Conservation (phyloP, 2,888 invertebrate species). For the Drosophila lutescens region DNA sequence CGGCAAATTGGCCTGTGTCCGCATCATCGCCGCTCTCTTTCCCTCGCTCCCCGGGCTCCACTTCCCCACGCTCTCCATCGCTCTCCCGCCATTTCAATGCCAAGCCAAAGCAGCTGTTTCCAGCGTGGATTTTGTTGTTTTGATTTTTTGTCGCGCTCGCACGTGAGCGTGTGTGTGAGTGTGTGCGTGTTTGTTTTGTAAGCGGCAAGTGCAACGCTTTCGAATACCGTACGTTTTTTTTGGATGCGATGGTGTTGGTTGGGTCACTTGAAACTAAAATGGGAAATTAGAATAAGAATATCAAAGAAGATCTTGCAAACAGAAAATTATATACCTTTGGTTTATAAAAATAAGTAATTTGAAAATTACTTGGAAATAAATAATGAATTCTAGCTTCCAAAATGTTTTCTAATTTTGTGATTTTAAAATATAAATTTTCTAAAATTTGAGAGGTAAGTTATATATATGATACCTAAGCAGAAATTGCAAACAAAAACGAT, state of each 20-base stretch:
- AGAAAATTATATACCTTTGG: too few species aligned
- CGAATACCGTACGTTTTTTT: conserved; percentile 8
- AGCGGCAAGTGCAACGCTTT: conserved; percentile 32
- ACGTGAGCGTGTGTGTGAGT: conserved; percentile 5
- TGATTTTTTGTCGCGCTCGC: conserved; percentile 34
- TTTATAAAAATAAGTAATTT: too few species aligned
- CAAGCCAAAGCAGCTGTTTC: conserved; percentile 75
- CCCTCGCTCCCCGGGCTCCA: conserved; percentile 10
- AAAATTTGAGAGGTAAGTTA: too few species aligned
- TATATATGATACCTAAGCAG: too few species aligned
- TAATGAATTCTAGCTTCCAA: too few species aligned
- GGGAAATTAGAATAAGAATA: background rate
- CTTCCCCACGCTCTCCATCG: background rate
- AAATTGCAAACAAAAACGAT: too few species aligned
- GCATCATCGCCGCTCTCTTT: conserved; percentile 25
- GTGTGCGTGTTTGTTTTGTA: conserved; percentile 26
- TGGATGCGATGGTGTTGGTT: background rate
- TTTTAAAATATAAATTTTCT: too few species aligned
- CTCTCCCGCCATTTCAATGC: conserved; percentile 65
- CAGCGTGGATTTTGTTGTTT: conserved; percentile 25
- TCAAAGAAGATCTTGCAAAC: background rate
- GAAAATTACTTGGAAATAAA: too few species aligned
- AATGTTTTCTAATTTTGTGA: too few species aligned
- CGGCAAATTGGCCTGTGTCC: conserved; percentile 24
- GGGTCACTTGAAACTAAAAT: background rate